Evolutionary conservation across 2,797 vertebrate genomes (phyloP).

Genomic region (Leptoclinus maculatus): DNA sequence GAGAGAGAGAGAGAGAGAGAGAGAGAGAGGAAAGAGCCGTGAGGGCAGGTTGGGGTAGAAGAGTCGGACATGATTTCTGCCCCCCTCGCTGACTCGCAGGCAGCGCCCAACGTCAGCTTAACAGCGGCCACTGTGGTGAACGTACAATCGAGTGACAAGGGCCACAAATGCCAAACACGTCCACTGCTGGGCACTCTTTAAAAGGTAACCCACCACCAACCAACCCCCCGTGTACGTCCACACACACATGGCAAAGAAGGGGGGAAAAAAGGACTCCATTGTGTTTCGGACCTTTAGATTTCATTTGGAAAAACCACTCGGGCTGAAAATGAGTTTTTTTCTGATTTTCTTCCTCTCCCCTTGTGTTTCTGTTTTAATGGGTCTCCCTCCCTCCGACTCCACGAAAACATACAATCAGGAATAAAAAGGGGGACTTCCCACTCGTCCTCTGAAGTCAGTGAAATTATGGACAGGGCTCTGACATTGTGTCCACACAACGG

Average conservation of each 20-base stretch:
- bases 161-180: conserved; percentile 85
- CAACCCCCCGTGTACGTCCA: conserved; percentile 50
- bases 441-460: conserved; percentile 52
- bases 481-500: conserved; percentile 56
- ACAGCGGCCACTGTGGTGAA: conserved; percentile 75
- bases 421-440: conserved; percentile 50
- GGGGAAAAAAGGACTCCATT: conserved; percentile 66
- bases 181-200: conserved; percentile 83
- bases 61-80: conserved; percentile 73
- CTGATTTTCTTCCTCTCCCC: conserved; percentile 73
- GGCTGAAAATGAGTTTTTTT: conserved; percentile 83
- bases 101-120: conserved; percentile 52
- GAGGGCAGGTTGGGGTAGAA: conserved; percentile 47
- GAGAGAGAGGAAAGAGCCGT: conserved; percentile 20
- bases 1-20: conserved; percentile 10
- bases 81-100: conserved; percentile 27
- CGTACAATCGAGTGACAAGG: conserved; percentile 79
- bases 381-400: conserved; percentile 24
- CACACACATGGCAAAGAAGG: conserved; percentile 26
- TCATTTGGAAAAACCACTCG: conserved; percentile 81
- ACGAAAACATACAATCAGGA: conserved; percentile 64
- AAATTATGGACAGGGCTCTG: conserved; percentile 75
- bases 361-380: conserved; percentile 67
- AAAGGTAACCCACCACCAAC: conserved; percentile 73
- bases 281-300: conserved; percentile 77